Conservation (phyloP, 1,140 invertebrate genomes). For the Coptotermes formosanus region DNA sequence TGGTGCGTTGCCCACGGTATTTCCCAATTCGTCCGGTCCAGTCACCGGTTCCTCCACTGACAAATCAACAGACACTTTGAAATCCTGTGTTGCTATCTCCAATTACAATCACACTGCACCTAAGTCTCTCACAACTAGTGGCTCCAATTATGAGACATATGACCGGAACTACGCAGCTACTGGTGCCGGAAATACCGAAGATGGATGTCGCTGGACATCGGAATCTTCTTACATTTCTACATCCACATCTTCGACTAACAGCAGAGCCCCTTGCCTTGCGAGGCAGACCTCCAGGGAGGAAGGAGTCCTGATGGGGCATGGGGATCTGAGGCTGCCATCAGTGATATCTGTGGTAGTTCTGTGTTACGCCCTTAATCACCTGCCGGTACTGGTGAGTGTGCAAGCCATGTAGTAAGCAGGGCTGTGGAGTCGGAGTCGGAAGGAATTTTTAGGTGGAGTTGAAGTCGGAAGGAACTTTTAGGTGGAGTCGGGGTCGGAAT, state of each 20-base stretch:
- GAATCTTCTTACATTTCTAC: constrained; percentile 48
- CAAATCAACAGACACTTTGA: too few species aligned
- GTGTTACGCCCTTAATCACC: constrained; percentile 55
- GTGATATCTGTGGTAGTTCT: constrained; percentile 51
- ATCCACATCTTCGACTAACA: constrained; percentile 50
- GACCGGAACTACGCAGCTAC: neutral
- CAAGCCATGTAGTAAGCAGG: too few species aligned
- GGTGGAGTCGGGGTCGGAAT: too few species aligned
- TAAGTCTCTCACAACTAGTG: constrained; percentile 24
- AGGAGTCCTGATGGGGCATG: constrained; percentile 41
- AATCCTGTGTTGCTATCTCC: neutral
- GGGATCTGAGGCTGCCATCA: constrained; percentile 50
- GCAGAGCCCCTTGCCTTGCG: constrained; percentile 39
- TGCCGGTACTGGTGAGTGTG: constrained; percentile 57
- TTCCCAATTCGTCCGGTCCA: too few species aligned
- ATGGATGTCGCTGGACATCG: constrained; percentile 44
- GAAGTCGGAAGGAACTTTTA: too few species aligned
- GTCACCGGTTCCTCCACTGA: neutral
- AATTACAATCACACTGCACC: neutral
- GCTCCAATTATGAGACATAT: constrained; percentile 36
- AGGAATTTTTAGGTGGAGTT: too few species aligned
- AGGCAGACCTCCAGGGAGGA: constrained; percentile 31
- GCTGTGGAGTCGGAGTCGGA: too few species aligned
- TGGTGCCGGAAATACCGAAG: constrained; percentile 43
- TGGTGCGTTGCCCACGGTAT: too few species aligned